These are phyloP conservation scores for Luehdorfia chinensis DNA, from an alignment of 1,140 invertebrate species.

Conservation along the genomic window DNA sequence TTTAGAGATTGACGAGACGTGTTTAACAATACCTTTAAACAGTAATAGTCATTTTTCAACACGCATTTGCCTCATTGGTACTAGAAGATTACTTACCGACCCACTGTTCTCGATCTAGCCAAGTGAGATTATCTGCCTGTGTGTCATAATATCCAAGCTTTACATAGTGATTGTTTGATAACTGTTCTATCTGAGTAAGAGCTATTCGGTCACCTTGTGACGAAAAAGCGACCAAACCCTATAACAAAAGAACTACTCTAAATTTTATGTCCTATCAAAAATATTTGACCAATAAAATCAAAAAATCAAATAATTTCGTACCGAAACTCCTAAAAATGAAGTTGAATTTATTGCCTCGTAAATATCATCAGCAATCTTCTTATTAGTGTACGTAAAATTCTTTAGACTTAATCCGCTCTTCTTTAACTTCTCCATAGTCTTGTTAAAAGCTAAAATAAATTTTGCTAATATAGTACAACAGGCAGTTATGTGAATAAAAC, in stretches of 20 bases:
- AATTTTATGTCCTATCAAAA: neutral
- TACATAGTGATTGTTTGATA: slow-evolving; percentile 95
- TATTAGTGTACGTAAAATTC: slow-evolving; percentile 98
- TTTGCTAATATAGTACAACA: neutral
- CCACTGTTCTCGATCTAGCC: slow-evolving; percentile 94
- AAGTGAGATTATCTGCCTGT: slow-evolving; percentile 95
- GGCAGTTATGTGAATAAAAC: no score
- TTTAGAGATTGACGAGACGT: no score
- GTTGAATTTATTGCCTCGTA: slow-evolving; percentile 98
- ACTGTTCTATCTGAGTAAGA: slow-evolving; percentile 98
- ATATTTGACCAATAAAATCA: slow-evolving; percentile 81
- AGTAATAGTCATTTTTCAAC: no score
- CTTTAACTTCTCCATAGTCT: slow-evolving; percentile 92
- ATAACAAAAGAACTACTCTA: slow-evolving; percentile 21
- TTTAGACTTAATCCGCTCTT: slow-evolving; percentile 89
- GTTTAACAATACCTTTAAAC: no score
- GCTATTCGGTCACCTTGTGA: slow-evolving; percentile 99
- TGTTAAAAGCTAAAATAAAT: slow-evolving; percentile 90
- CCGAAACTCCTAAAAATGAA: slow-evolving; percentile 98
- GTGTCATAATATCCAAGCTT: slow-evolving; percentile 98
- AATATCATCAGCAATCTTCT: slow-evolving; percentile 95
- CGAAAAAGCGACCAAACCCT: slow-evolving; percentile 96
- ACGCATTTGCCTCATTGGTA: no score
- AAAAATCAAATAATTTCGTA: slow-evolving; percentile 85
- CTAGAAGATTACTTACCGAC: slow-evolving; percentile 81